Evolutionary conservation across 2,113 vertebrate genomes (phyloP), one percentile per base, ranked within the genome.

Genomic region (Melospiza melodia): DNA sequence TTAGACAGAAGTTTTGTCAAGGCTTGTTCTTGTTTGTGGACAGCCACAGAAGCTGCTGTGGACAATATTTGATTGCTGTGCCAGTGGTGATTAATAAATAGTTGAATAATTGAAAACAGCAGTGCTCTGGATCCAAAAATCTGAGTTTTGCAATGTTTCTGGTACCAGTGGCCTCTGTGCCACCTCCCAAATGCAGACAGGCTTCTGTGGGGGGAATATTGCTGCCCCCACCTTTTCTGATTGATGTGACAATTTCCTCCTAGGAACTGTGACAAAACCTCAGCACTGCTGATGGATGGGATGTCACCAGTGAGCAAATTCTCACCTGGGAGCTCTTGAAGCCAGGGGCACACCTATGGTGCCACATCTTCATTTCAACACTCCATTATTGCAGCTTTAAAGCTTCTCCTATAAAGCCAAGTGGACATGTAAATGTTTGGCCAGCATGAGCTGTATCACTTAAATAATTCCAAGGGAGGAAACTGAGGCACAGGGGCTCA

Each of bases 241-340:
- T 91, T 88, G 66, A 93, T 74, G 79, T 63, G 92, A 84, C 75
- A 67, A 59, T 88, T 93, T 62, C 63, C 72, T 87, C 23, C 75
- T 55, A 87, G 91, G 77, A 93, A 49, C 86, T 59, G 94, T 97
- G 97, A 96, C 97, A 98, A 88, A 93, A 49, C 43, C 30, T 93
- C 13, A 0, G 62, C 83, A 33, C 61, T 7, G 43, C 91, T 98
- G 98, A 97, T 95, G 97, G 96, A 95, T 95, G 86, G 52, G 84
- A 37, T 97, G 97, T 93, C 97, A 93, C 37, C 87, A 83, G 86
- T 27, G 77, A 96, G 84, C 67, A 85, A 76, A 93, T 79, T 91
- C 84, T 92, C 94, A 59, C 77, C 88, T 88, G 67, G 54, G 62
- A 85, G 84, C 46, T 95, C 87, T 39, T 51, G 43, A 88, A 86